phyloP scores from a whole-genome alignment of 2,888 invertebrate species.

The Toxonevra muliebris region DNA sequence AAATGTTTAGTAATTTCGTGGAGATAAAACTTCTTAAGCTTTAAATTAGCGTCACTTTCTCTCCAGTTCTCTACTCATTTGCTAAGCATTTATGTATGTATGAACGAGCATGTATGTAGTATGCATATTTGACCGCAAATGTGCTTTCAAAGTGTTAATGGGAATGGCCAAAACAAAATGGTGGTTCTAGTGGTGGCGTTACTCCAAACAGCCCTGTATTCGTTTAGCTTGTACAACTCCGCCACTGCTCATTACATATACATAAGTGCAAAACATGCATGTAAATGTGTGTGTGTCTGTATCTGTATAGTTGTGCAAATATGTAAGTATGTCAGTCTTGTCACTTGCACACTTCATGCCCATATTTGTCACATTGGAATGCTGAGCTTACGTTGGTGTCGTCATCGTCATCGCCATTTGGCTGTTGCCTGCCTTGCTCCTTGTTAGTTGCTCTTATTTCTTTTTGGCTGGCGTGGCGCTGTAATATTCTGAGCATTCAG shows the following conservation, averaged over 20 bases:
- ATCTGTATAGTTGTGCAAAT: slow-evolving; percentile 43
- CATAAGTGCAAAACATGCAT: not conserved
- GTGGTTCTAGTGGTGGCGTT: not conserved
- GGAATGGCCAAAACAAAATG: too few relatives aligned
- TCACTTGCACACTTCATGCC: slow-evolving; percentile 59
- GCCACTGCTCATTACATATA: not conserved
- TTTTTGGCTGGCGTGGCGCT: slow-evolving; percentile 26
- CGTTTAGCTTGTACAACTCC: slow-evolving; percentile 3
- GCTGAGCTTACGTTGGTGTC: slow-evolving; percentile 17
- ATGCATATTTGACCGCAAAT: too few relatives aligned
- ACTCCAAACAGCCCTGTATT: not conserved
- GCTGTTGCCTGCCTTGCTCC: slow-evolving; percentile 46
- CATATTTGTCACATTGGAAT: slow-evolving; percentile 56
- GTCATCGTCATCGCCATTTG: slow-evolving; percentile 42
- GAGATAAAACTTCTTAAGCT: too few relatives aligned
- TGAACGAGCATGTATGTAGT: too few relatives aligned
- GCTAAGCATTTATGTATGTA: too few relatives aligned
- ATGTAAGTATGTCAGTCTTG: slow-evolving; percentile 54
- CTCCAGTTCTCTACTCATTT: too few relatives aligned
- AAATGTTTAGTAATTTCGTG: too few relatives aligned
- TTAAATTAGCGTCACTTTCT: too few relatives aligned
- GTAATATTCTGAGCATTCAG: not conserved
- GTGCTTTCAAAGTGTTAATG: too few relatives aligned
- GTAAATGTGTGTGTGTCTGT: not conserved
- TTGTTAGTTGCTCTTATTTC: slow-evolving; percentile 57